Conservation (phyloP, 1,140 invertebrate species). For the Hypothenemus hampei region DNA sequence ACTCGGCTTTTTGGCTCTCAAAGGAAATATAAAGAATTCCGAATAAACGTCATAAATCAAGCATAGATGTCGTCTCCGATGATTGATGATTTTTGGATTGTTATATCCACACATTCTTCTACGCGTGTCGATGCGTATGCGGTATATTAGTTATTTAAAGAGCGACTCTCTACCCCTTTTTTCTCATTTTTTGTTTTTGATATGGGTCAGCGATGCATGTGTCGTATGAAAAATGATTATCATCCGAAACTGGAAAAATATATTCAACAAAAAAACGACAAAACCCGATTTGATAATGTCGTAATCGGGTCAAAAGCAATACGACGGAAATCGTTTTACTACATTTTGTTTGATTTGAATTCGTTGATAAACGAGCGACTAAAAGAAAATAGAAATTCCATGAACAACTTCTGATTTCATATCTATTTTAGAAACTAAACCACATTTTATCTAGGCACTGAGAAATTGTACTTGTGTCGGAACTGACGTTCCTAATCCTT, state of each 20-base stretch:
- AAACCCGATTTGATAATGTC: no score
- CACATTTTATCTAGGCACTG: background rate
- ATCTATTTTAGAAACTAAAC: background rate
- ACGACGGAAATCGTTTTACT: no score
- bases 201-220: no score
- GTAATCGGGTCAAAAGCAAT: no score
- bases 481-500: background rate
- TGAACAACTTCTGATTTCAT: background rate
- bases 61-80: background rate
- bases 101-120: background rate
- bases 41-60: background rate
- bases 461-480: background rate
- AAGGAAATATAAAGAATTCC: background rate
- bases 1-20: background rate
- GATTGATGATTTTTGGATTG: background rate
- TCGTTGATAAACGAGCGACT: background rate
- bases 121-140: background rate
- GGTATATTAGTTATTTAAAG: background rate
- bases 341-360: no score
- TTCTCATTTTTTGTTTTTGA: background rate
- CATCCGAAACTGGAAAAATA: no score
- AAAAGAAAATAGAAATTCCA: background rate
- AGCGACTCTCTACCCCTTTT: background rate
- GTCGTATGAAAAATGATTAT: no score
- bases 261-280: no score